Conservation (phyloP, 2,797 vertebrate genomes). For the Mareca penelope region DNA sequence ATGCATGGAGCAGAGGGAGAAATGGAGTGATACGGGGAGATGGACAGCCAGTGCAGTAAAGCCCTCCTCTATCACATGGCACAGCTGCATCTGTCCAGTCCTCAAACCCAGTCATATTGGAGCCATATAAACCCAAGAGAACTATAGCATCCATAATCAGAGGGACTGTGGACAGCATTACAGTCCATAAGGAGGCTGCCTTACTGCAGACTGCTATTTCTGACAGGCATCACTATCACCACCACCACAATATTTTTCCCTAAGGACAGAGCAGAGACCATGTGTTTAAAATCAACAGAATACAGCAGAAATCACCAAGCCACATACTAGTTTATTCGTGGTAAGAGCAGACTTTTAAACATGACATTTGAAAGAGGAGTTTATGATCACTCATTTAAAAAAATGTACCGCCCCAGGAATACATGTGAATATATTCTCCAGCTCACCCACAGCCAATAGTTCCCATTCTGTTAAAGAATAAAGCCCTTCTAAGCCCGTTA, state of each 20-base stretch:
- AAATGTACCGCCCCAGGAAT: constrained; percentile 33
- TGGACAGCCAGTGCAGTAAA: neutral
- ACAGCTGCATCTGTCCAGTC: neutral
- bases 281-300: neutral
- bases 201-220: neutral
- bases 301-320: neutral
- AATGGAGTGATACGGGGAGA: neutral
- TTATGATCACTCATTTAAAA: constrained; percentile 48
- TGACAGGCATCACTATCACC: neutral
- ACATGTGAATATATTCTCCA: constrained; percentile 26
- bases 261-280: neutral
- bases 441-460: neutral
- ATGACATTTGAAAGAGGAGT: neutral
- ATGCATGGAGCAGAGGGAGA: neutral
- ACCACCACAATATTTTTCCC: neutral
- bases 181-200: neutral
- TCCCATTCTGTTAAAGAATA: constrained; percentile 34
- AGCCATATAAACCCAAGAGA: fast-evolving
- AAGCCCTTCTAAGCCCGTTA: neutral
- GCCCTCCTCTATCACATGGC: neutral
- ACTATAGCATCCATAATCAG: neutral
- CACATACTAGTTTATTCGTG: neutral
- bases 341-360: constrained; percentile 22
- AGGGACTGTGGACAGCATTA: neutral
- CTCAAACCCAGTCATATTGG: neutral